These are phyloP conservation scores for Temnothorax unifasciatus DNA, from an alignment of 2,888 invertebrate genomes.

Conservation along the genomic window DNA sequence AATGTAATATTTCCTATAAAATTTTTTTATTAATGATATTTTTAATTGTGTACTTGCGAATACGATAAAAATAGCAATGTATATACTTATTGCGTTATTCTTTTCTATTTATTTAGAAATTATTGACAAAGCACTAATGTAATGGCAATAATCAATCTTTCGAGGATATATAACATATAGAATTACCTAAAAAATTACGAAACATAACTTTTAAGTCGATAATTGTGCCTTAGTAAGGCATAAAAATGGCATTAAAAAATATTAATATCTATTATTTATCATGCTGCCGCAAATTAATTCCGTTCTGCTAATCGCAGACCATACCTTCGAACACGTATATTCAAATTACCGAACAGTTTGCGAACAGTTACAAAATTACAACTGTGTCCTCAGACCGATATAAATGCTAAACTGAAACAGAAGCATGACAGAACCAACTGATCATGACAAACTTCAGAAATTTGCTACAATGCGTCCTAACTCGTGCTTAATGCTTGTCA, in stretches of 20 bases:
- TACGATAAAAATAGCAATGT: too few relatives aligned
- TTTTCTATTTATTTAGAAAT: not conserved
- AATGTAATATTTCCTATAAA: not conserved
- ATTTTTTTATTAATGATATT: not conserved
- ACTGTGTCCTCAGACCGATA: not conserved
- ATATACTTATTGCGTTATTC: not conserved
- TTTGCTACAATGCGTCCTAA: constrained; percentile 34
- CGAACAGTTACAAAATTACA: constrained; percentile 31
- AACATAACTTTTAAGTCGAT: not conserved
- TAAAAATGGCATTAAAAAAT: not conserved
- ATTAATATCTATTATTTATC: not conserved
- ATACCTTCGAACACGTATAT: not conserved
- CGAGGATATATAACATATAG: not conserved
- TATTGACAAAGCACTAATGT: not conserved
- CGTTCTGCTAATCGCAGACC: not conserved
- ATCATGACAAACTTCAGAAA: constrained; percentile 40
- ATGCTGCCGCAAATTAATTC: not conserved
- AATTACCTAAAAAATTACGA: not conserved
- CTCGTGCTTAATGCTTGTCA: constrained; percentile 17
- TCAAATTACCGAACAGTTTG: constrained; percentile 33
- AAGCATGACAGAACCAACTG: constrained; percentile 26
- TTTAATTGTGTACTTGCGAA: not conserved
- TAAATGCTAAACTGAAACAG: constrained; percentile 16
- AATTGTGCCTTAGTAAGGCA: not conserved
- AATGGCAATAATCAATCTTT: not conserved